phyloP scores from a whole-genome alignment of 2,113 vertebrate species.

The Cheilinus undulatus region DNA sequence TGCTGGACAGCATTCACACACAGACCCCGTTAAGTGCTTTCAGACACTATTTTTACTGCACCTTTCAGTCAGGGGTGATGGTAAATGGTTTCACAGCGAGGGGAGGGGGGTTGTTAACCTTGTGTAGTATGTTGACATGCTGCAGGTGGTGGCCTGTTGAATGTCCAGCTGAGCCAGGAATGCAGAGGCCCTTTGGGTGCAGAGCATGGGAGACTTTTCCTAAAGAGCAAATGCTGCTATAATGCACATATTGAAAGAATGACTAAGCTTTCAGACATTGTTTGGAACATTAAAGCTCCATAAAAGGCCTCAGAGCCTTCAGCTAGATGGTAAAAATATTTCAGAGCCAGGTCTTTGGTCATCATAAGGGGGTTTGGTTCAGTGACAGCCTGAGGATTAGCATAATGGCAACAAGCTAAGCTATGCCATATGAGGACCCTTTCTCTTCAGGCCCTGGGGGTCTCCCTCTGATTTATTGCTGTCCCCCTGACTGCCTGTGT shows the following conservation, averaged over 20 bases:
- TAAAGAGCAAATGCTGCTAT: not conserved
- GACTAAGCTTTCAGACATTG: constrained; percentile 1
- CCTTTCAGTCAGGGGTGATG: constrained; percentile 40
- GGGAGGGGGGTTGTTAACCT: constrained; percentile 52
- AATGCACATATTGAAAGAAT: not conserved
- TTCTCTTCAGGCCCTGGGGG: constrained; percentile 41
- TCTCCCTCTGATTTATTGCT: constrained; percentile 69
- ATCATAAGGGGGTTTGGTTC: not conserved
- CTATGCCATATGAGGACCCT: constrained; percentile 50
- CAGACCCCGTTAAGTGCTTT: constrained; percentile 23
- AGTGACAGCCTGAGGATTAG: constrained; percentile 32
- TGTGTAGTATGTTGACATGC: constrained; percentile 62
- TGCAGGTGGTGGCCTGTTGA: constrained; percentile 76
- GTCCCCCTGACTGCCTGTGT: constrained; percentile 53
- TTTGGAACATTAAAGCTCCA: constrained; percentile 17
- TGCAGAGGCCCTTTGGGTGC: constrained; percentile 61
- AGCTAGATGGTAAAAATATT: not conserved
- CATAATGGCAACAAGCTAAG: constrained; percentile 31
- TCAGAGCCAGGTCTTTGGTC: constrained; percentile 5
- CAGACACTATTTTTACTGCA: constrained; percentile 55
- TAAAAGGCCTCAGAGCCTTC: not conserved
- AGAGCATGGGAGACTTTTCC: constrained; percentile 11
- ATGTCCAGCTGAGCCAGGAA: constrained; percentile 78
- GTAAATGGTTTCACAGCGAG: constrained; percentile 60
- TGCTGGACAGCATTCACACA: constrained; percentile 3